Base-by-base conservation (phyloP, 2,113 vertebrate genomes). In the Hepsetus odoe region DNA sequence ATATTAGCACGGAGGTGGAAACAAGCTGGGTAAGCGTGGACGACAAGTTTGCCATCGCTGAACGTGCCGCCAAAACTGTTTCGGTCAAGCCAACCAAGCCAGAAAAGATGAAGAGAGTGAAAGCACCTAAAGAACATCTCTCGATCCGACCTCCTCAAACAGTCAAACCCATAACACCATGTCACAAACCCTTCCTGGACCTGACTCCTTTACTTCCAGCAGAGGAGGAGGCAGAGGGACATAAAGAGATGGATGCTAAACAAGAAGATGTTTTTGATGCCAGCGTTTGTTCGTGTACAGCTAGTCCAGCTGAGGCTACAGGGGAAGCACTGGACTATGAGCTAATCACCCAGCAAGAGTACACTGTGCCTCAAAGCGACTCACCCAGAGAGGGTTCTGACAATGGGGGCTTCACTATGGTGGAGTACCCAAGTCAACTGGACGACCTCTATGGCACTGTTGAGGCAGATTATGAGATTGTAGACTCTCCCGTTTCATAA, bases 251-350 rank as follows among this genome's bases (percentile, higher is more conserved):
- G 79, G 85, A 61, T 80, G 78, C 65, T 69, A 89, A 86, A 74
- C 87, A 88, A 80, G 51, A 44, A 72, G 24, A 10, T 26, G 62
- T 75, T 70, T 24, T 46, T 24, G 53, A 44, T 24, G 61, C 65
- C 18, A 40, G 72, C n/a, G 38, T 46, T 67, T 76, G 49, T 5
- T 32, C 49, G 30, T 22, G 40, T 40, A 40, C 26, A 16, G 74
- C 53, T 10, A 11, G 2, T 51, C 40, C 59, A 76, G 88, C 90
- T 59, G 90, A 92, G 76, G 91, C 87, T 38, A 84, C 89, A 1
- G 77, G 83, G 10, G 91, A 92, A 64, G 85, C 87, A 28, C 79
- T 85, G 78, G 89, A 85, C 74, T 91, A 90, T 59, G 90, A 92
- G 40, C 81, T 89, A 38, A 85, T 91, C 79, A 87, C 71, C 20